phyloP scores from a whole-genome alignment of 2,113 vertebrate species.

The Alosa alosa region DNA sequence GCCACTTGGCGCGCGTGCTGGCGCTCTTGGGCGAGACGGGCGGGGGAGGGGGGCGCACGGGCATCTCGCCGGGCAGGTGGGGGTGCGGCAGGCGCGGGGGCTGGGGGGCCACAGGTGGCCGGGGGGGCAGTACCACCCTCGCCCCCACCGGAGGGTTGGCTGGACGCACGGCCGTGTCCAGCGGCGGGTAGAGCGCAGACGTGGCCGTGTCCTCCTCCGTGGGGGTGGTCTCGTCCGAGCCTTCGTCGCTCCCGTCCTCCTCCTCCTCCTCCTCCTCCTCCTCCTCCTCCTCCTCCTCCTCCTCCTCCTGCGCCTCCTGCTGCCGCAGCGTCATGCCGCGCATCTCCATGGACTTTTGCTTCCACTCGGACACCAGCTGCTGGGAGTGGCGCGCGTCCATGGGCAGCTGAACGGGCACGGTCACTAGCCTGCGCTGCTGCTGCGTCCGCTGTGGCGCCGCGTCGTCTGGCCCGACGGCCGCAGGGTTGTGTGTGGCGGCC shows the following conservation, averaged over 20 bases:
- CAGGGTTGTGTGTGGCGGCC: too few relatives aligned
- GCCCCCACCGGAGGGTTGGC: conserved; percentile 66
- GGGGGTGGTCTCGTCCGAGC: conserved; percentile 50
- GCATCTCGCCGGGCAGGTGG: conserved; percentile 81
- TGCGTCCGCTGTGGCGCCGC: too few relatives aligned
- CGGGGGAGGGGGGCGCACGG: conserved; percentile 44
- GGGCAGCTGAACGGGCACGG: conserved; percentile 50
- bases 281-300: conserved; percentile 12
- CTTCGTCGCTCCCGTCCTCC: conserved; percentile 53
- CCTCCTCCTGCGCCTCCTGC: neutral
- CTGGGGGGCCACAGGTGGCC: conserved; percentile 67
- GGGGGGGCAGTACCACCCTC: conserved; percentile 79
- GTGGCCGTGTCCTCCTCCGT: conserved; percentile 68
- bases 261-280: conserved; percentile 54
- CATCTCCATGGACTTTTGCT: conserved; percentile 87
- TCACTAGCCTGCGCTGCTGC: too few relatives aligned
- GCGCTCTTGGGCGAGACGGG: conserved; percentile 73
- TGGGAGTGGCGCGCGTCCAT: conserved; percentile 95
- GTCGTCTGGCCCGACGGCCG: too few relatives aligned
- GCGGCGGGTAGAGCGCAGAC: conserved; percentile 73
- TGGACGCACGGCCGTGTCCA: conserved; percentile 39
- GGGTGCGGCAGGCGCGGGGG: conserved; percentile 53
- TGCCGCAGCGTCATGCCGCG: conserved; percentile 47
- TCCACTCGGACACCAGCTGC: conserved; percentile 95
- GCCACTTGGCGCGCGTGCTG: conserved; percentile 88